A percentile compares a stretch with the other conserved stretches of the same genome.
Conservation (phyloP, 2,797 vertebrate species). For the Myotis myotis region DNA sequence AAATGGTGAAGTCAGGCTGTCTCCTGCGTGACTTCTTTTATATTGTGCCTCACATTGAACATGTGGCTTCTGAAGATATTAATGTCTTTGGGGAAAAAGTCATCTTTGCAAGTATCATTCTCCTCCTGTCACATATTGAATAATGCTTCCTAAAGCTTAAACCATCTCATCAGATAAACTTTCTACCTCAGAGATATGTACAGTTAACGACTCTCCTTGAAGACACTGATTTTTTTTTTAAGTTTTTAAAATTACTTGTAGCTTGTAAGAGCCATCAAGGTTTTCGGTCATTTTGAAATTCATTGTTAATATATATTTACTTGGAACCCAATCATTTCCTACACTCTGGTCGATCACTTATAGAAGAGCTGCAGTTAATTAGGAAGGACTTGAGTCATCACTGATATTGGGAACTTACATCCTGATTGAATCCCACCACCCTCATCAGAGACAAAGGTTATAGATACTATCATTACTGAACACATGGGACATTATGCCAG, state of each 20-base stretch:
- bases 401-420: background rate
- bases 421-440: background rate
- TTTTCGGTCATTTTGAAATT: background rate
- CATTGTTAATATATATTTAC: background rate
- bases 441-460: background rate
- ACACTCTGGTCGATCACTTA: rapidly evolving
- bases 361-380: background rate
- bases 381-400: background rate
- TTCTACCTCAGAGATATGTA: rapidly evolving
- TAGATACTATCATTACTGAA: background rate
- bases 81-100: background rate
- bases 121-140: background rate
- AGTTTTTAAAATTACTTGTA: background rate
- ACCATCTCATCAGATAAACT: background rate
- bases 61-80: background rate
- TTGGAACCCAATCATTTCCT: background rate
- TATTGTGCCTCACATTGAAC: rapidly evolving
- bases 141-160: background rate
- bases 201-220: background rate
- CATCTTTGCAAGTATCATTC: background rate
- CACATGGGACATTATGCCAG: background rate
- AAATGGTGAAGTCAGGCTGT: rapidly evolving
- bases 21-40: background rate
- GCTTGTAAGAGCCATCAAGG: background rate
- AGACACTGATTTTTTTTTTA: background rate